A percentile compares a stretch with the other conserved stretches of the same genome.
Evolutionary conservation across 2,797 vertebrate genomes (phyloP).

Genomic region (Galago senegalensis): DNA sequence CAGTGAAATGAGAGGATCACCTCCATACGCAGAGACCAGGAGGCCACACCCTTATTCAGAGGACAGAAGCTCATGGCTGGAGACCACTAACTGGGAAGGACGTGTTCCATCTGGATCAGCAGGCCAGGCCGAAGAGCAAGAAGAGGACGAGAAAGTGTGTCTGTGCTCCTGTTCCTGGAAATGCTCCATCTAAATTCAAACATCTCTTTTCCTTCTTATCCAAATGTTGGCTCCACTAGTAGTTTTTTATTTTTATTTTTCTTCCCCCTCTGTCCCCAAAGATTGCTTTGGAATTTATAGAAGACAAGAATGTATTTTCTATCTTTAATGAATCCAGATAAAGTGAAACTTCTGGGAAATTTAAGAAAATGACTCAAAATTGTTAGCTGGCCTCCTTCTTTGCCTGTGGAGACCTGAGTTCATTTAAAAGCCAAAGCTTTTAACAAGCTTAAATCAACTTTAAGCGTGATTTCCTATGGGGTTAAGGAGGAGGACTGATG

Average conservation of each 20-base stretch:
- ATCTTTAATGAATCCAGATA: neutral
- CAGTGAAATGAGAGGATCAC: neutral
- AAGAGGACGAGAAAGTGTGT: neutral
- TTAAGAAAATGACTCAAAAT: conserved; percentile 33
- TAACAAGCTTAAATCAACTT: neutral
- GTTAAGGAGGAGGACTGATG: neutral
- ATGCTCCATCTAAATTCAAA: conserved; percentile 57
- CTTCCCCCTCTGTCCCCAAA: neutral
- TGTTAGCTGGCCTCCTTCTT: neutral
- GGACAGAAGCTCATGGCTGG: neutral
- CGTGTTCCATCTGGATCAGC: neutral
- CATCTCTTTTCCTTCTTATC: neutral
- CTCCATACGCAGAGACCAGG: neutral
- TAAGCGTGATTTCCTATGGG: neutral
- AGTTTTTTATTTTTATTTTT: neutral
- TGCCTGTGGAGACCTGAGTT: neutral
- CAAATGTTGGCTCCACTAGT: neutral
- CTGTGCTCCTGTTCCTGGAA: conserved; percentile 63
- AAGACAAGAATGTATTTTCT: neutral
- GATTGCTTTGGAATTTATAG: conserved; percentile 13
- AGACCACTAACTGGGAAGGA: neutral
- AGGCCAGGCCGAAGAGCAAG: neutral
- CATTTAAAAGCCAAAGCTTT: conserved; percentile 28
- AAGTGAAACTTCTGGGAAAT: neutral
- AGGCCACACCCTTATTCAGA: neutral